Conservation (phyloP, 1,140 invertebrate species). For the Procambarus clarkii region DNA sequence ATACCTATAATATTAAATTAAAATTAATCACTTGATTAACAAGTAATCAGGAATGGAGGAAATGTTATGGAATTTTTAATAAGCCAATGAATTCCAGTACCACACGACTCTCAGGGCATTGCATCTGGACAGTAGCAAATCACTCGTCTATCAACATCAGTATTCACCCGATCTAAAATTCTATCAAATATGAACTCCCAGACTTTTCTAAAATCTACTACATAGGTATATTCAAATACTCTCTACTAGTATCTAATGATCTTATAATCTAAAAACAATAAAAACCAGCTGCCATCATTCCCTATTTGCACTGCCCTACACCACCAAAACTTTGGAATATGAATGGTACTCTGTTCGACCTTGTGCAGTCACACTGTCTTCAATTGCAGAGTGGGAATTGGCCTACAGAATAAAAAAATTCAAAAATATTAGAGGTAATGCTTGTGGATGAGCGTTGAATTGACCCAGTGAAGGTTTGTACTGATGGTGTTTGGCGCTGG, state of each 20-base stretch:
- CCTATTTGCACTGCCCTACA: neutral
- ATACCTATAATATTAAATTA: constrained; percentile 7
- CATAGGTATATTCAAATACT: neutral
- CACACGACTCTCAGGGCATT: neutral
- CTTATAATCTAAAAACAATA: neutral
- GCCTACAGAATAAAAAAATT: constrained; percentile 22
- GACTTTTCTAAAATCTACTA: neutral
- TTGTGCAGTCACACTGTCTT: neutral
- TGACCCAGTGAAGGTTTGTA: constrained; percentile 47
- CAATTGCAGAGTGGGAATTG: neutral
- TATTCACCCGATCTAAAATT: neutral
- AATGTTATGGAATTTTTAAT: neutral
- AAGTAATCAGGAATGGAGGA: constrained; percentile 5
- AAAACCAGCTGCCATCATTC: neutral
- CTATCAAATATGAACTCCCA: neutral
- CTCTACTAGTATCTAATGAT: neutral
- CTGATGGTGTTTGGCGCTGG: constrained; percentile 57
- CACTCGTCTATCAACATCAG: neutral
- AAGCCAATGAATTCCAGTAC: neutral
- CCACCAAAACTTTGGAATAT: neutral
- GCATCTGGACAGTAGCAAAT: neutral
- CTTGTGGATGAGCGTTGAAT: constrained; percentile 25
- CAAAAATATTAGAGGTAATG: constrained; percentile 13
- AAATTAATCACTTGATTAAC: neutral
- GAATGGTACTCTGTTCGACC: neutral